phyloP scores from a whole-genome alignment of 2,797 vertebrate genomes.

The Poeciliopsis turneri region DNA sequence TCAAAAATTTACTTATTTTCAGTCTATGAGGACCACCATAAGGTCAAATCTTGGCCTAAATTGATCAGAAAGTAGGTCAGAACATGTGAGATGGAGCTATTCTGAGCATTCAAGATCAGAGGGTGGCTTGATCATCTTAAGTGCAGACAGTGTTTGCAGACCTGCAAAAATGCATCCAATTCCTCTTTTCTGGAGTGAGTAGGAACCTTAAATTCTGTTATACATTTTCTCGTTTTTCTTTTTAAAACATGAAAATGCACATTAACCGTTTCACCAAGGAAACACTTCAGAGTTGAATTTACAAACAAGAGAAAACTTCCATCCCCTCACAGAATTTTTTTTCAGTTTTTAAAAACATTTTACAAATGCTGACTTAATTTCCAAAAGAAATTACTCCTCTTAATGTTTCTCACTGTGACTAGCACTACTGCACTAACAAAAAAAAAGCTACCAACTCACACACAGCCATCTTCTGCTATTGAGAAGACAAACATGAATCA shows the following conservation, averaged over 20 bases:
- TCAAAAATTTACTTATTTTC: no score
- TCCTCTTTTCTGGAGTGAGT: neutral
- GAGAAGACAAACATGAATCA: constrained; percentile 56
- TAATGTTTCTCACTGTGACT: neutral
- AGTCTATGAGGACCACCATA: neutral
- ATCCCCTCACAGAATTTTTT: neutral
- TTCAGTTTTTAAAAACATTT: neutral
- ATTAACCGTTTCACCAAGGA: neutral
- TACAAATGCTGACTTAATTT: neutral
- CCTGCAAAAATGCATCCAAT: neutral
- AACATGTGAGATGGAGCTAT: neutral
- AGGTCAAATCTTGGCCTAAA: neutral
- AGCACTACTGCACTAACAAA: constrained; percentile 6
- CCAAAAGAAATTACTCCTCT: neutral
- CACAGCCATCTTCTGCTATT: constrained; percentile 12
- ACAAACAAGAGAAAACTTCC: neutral
- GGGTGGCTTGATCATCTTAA: neutral
- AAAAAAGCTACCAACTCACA: neutral
- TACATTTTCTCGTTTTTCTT: neutral
- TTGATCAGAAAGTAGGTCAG: neutral
- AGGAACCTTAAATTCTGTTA: neutral
- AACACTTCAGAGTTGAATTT: neutral
- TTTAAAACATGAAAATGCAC: neutral
- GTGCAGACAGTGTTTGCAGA: neutral
- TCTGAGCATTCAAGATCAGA: neutral